Base-by-base conservation (phyloP, 2,888 invertebrate species). In the Ernsta delagoae region DNA sequence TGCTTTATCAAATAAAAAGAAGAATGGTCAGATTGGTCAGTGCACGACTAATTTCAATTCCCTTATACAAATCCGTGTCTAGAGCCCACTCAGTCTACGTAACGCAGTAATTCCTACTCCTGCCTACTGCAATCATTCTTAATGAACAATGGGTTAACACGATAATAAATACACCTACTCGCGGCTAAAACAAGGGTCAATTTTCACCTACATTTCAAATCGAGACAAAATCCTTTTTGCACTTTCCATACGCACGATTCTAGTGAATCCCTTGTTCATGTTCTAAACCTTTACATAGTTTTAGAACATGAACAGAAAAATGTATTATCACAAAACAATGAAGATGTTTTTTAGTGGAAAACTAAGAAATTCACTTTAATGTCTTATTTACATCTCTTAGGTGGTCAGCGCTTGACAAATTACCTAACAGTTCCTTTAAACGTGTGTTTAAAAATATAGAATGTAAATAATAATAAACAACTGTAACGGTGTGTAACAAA, bases 191-290 rank as follows among this genome's bases (percentile, higher is more conserved):
- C 88, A 88, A 81, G 85, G 79, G 75, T 87, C 89, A 87, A 83
- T 83, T 81, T 84, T 84, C 84, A 82, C 85, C 85, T 85, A 85
- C 85, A 88, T 86, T 85, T 83, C 78, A 84, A 86, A 85, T 82
- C 79, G 79, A 72, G 77, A 81, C 85, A 83, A 81, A 85, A 86
- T 84, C 82, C 80, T 81, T 39, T 41, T 62, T 61, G 61, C 34
- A 57, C 34, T 12, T 3, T 16, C 34, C 56, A 16, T 57, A 9
- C 67, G 61, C 61, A 8, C 3, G 3, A 45, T 43, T 54, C 5
- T 9, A 45, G 67, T 60, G 67, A 39, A 48, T 2, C 24, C 45
- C 6, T 60, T 24, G 8, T n/a, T n/a, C 24, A 24, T 24, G 1
- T 24, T n/a, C n/a, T n/a, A n/a, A n/a, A n/a, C 24, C 24, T 24